A percentile compares a stretch with the other conserved stretches of the same genome.
These are phyloP conservation scores for Gnatocerus cornutus DNA, from an alignment of 2,888 invertebrate species.

Conservation along the genomic window DNA sequence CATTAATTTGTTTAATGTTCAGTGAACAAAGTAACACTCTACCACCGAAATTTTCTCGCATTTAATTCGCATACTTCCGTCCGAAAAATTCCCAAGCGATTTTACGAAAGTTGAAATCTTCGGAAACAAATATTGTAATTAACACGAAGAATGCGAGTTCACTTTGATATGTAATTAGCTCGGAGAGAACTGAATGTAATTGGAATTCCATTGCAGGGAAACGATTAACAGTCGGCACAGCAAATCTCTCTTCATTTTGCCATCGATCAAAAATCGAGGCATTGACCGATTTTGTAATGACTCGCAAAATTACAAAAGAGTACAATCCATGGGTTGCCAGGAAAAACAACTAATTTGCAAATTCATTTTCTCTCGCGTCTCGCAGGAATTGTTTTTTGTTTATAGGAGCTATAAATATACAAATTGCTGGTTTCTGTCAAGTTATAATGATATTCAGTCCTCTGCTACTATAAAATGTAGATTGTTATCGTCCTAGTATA, in stretches of 20 bases:
- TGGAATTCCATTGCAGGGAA: slow-evolving; percentile 63
- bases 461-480: slow-evolving; percentile 38
- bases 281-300: not conserved
- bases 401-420: slow-evolving; percentile 21
- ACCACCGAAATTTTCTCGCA: not conserved
- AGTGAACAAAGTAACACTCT: slow-evolving; percentile 37
- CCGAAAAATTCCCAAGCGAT: slow-evolving; percentile 36
- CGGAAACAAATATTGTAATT: slow-evolving; percentile 67
- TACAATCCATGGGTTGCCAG: slow-evolving; percentile 5
- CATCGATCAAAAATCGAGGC: slow-evolving; percentile 21
- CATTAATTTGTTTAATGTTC: slow-evolving; percentile 48
- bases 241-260: slow-evolving; percentile 50
- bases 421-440: slow-evolving; percentile 30
- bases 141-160: slow-evolving; percentile 66
- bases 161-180: slow-evolving; percentile 68
- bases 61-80: slow-evolving; percentile 32
- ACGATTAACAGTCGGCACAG: slow-evolving; percentile 58
- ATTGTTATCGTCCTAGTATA: slow-evolving; percentile 32
- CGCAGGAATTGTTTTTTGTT: slow-evolving; percentile 19
- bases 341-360: slow-evolving; percentile 7
- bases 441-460: slow-evolving; percentile 33
- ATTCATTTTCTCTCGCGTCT: slow-evolving; percentile 11
- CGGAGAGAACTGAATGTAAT: slow-evolving; percentile 64
- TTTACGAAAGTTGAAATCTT: slow-evolving; percentile 61
- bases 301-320: not conserved